A percentile compares a stretch with the other conserved stretches of the same genome.
Conservation (phyloP, 2,113 vertebrate species). For the Mobula birostris region DNA sequence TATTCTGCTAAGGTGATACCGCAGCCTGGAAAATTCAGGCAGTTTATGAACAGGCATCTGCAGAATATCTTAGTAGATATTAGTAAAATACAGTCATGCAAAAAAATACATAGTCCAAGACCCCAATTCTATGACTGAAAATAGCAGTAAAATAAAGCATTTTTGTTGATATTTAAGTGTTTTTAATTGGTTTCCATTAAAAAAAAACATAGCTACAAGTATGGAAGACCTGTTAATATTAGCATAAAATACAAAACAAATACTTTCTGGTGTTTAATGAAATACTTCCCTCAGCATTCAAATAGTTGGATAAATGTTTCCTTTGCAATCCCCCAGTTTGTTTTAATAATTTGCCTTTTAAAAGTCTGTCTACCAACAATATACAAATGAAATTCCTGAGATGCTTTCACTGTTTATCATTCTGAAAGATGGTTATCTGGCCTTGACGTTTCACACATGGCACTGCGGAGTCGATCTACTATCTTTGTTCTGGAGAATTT, state of each 20-base stretch:
- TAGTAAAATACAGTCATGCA: too few species aligned
- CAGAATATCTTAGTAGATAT: too few species aligned
- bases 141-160: not conserved
- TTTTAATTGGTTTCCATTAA: not conserved
- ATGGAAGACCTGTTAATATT: not conserved
- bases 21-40: too few species aligned
- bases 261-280: constrained; percentile 28
- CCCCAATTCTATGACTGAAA: not conserved
- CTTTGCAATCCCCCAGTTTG: constrained; percentile 4
- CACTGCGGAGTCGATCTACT: not conserved
- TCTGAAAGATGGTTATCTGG: not conserved
- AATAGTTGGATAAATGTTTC: constrained; percentile 13
- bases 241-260: constrained; percentile 13
- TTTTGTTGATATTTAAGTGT: not conserved
- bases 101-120: too few species aligned
- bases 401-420: constrained; percentile 23
- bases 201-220: not conserved
- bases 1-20: too few species aligned
- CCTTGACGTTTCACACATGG: not conserved
- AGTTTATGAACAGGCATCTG: too few species aligned
- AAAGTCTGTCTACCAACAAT: constrained; percentile 13
- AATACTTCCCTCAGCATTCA: constrained; percentile 17
- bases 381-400: constrained; percentile 21
- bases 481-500: constrained; percentile 33
- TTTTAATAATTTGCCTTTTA: constrained; percentile 31